These are phyloP conservation scores for Oeneis ivallda DNA, from an alignment of 2,888 invertebrate species.

Conservation along the genomic window DNA sequence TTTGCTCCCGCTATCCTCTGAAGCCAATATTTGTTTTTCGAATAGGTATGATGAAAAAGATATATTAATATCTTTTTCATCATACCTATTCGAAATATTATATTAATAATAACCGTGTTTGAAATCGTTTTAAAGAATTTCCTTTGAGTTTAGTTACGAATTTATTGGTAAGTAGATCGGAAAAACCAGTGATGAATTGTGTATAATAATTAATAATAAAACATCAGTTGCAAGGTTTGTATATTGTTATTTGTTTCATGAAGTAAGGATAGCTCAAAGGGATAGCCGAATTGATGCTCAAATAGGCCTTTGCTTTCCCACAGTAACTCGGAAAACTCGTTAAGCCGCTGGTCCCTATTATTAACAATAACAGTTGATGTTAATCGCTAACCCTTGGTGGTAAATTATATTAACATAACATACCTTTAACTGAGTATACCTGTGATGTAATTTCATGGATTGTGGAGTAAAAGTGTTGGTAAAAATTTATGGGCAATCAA, in stretches of 20 bases:
- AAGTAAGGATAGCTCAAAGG: not conserved
- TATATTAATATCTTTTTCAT: too few species aligned
- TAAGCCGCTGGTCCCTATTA: conserved; percentile 16
- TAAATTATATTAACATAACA: conserved; percentile 13
- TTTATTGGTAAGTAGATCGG: not conserved
- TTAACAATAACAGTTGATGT: conserved; percentile 14
- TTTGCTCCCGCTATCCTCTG: too few species aligned
- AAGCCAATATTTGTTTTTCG: too few species aligned
- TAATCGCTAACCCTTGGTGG: conserved; percentile 18
- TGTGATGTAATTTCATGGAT: conserved; percentile 17
- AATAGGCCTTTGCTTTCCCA: conserved; percentile 3
- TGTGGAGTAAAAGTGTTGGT: conserved; percentile 6
- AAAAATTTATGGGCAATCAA: conserved; percentile 13
- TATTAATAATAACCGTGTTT: too few species aligned
- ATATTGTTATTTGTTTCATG: not conserved
- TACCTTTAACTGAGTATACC: conserved; percentile 9
- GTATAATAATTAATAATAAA: too few species aligned
- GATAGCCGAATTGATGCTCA: not conserved
- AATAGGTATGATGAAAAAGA: too few species aligned
- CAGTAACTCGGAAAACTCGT: conserved; percentile 13
- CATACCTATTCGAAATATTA: too few species aligned
- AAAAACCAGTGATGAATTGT: not conserved
- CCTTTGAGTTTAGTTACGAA: not conserved
- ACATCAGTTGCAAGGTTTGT: not conserved
- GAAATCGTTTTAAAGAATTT: not conserved